Conservation (phyloP, 2,888 invertebrate genomes). For the Thecophora atra region DNA sequence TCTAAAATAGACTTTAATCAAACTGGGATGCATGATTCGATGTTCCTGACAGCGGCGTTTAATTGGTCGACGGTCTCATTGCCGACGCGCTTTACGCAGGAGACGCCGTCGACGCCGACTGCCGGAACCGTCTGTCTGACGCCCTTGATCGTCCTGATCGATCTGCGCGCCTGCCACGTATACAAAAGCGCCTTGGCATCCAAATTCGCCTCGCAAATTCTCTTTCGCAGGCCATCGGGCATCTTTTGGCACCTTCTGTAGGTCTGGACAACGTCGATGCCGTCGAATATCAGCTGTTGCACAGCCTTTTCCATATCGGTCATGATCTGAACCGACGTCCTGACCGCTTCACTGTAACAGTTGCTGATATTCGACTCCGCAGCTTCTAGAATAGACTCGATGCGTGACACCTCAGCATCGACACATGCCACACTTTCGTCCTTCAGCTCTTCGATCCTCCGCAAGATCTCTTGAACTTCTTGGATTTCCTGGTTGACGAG, state of each 20-base stretch:
- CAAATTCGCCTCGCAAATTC: constrained; percentile 49
- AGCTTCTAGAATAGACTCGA: constrained; percentile 44
- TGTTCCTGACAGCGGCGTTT: constrained; percentile 43
- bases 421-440: constrained; percentile 48
- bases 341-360: constrained; percentile 52
- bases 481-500: constrained; percentile 42
- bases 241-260: constrained; percentile 50
- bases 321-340: constrained; percentile 52
- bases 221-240: constrained; percentile 44
- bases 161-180: not conserved
- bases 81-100: constrained; percentile 52
- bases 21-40: constrained; percentile 47
- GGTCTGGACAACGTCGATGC: constrained; percentile 45
- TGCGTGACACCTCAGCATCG: constrained; percentile 50
- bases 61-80: constrained; percentile 48
- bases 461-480: constrained; percentile 46
- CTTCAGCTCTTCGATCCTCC: constrained; percentile 50
- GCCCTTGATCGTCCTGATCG: constrained; percentile 37
- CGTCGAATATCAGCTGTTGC: constrained; percentile 53
- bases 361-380: constrained; percentile 49
- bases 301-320: constrained; percentile 51
- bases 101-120: constrained; percentile 49
- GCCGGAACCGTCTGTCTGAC: constrained; percentile 51
- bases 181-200: constrained; percentile 48
- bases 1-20: no score